A percentile compares a stretch with the other conserved stretches of the same genome.
Conservation (phyloP, 2,113 vertebrate genomes). For the Menidia beryllina region DNA sequence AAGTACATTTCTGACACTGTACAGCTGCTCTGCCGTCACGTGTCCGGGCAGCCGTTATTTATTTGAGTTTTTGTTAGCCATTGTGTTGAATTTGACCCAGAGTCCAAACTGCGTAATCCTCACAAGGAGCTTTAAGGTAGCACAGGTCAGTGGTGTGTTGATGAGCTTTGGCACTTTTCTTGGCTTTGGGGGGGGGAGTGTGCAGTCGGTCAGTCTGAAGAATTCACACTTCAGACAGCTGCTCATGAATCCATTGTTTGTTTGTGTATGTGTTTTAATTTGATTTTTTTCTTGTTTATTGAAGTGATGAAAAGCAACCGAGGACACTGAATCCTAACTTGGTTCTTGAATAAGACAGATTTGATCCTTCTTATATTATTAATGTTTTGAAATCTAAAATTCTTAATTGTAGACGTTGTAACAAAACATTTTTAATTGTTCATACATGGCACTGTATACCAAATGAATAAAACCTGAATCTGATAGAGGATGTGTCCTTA, state of each 20-base stretch:
- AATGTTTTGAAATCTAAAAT: background rate
- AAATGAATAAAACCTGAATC: background rate
- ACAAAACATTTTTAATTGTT: background rate
- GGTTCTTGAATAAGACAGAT: background rate
- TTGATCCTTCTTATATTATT: background rate
- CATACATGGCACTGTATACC: background rate
- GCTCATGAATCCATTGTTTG: background rate
- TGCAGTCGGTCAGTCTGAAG: constrained; percentile 28
- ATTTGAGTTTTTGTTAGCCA: background rate
- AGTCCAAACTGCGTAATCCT: constrained; percentile 20
- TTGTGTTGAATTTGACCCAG: constrained; percentile 18
- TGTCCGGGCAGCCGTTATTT: background rate
- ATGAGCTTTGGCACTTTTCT: constrained; percentile 35
- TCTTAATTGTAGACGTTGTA: background rate
- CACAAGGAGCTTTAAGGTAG: constrained; percentile 19
- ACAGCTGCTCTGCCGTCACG: background rate
- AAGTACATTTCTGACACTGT: background rate
- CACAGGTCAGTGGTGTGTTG: constrained; percentile 26
- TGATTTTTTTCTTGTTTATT: background rate
- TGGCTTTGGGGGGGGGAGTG: constrained; percentile 19
- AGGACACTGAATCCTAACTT: background rate
- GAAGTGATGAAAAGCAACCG: background rate
- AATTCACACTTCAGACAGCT: constrained; percentile 32
- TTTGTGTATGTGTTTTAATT: no score
- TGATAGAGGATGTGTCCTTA: constrained; percentile 7